phyloP scores from a whole-genome alignment of 2,888 invertebrate genomes.

The Plebejus melissa region DNA sequence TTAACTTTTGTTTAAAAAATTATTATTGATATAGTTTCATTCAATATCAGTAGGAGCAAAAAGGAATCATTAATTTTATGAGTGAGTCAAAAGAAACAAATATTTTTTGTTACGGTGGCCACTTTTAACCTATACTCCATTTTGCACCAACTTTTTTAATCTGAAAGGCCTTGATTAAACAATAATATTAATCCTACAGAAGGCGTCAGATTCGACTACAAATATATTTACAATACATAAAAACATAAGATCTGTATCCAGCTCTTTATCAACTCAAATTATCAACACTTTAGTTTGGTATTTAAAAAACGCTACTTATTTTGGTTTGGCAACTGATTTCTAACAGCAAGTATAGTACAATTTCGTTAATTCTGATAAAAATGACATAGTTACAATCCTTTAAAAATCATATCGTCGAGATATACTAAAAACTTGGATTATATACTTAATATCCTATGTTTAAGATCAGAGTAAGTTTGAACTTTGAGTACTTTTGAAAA shows the following conservation, averaged over 20 bases:
- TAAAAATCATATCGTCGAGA: background rate
- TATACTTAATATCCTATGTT: no score
- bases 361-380: no score
- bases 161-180: conserved; percentile 17
- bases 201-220: background rate
- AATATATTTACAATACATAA: background rate
- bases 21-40: background rate
- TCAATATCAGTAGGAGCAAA: no score
- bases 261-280: no score
- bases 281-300: background rate
- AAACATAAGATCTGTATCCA: conserved; percentile 3
- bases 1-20: background rate
- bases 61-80: no score
- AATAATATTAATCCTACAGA: background rate
- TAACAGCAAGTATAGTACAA: background rate
- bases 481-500: background rate
- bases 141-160: background rate
- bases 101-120: no score
- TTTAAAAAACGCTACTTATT: conserved; percentile 1
- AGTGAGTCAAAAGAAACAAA: no score
- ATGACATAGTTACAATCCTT: no score
- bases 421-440: background rate
- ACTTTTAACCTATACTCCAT: background rate
- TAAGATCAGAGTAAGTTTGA: background rate
- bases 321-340: background rate